Base-by-base conservation (phyloP, 1,140 invertebrate genomes). In the Papilio polyxenes region DNA sequence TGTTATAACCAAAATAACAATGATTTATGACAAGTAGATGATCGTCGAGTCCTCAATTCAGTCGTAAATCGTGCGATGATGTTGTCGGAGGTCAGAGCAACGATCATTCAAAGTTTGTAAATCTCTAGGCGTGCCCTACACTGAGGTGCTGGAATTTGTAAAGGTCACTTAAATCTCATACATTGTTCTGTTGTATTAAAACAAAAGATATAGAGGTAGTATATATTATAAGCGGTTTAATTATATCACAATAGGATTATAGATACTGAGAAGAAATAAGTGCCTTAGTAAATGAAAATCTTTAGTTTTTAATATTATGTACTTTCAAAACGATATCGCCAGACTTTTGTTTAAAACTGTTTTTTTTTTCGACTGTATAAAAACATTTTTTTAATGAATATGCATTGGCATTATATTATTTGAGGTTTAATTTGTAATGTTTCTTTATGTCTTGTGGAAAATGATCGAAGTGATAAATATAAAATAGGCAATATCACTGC, bases 91-190 rank as follows among this genome's bases (percentile, higher is more conserved):
- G 56, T 59, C 56, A 59, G 56, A 59, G 56, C 56, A 59, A 20
- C 51, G 3, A 78, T 78, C 49, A 56, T 56, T 51, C 49, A 53
- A 51, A 13, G 48, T 23, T 78, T 53, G 31, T 15, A 17, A 44
- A 7, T 44, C 51, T 49, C 31, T 23, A 23, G 40, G 23, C 48
- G 49, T 78, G 49, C 49, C 53, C 23, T 77, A 10, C 48, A 8
- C n/a, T 59, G 56, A 59, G 56, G 7, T 59, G n/a, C n/a, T 59
- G 56, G 56, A 59, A 59, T 59, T 59, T 59, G 15, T 78, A 37
- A 78, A 78, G 40, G 53, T 53, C 31, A 78, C 49, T 78, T 37
- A 3, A 78, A 31, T 23, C 49, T 78, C 40, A 53, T 78, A 23
- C 53, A 78, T 49, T 31, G 56, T 56, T 44, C 23, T 31, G 56